Conservation (phyloP, 2,797 vertebrate genomes). For the Labeo calbasu region DNA sequence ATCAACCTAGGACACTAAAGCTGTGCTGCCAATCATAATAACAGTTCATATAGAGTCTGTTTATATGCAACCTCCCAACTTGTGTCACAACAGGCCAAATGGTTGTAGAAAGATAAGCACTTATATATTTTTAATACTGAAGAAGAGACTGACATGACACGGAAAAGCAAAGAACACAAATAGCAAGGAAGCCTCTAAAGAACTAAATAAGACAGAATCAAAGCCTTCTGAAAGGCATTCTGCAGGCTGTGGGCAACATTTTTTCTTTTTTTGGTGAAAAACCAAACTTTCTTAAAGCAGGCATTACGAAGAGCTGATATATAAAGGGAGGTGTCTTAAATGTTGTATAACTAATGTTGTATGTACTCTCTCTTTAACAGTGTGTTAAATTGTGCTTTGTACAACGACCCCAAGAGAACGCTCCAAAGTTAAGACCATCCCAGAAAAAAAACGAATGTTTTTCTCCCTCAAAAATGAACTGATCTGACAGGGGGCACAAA, state of each 20-base stretch:
- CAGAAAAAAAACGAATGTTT: conserved; percentile 4
- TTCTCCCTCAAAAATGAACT: conserved; percentile 16
- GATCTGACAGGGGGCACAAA: conserved; percentile 7
- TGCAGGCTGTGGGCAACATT: conserved; percentile 43
- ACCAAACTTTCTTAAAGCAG: conserved; percentile 42
- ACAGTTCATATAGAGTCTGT: conserved; percentile 42
- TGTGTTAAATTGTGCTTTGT: conserved; percentile 42
- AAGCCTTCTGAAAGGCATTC: conserved; percentile 22
- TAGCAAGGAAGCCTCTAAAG: conserved; percentile 28
- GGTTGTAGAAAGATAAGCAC: conserved; percentile 43
- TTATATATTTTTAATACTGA: conserved; percentile 62
- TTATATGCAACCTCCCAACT: conserved; percentile 48
- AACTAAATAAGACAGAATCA: not conserved
- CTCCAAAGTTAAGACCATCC: conserved; percentile 23
- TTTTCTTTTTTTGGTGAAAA: conserved; percentile 53
- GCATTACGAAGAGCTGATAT: conserved; percentile 38
- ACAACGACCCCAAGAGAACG: conserved; percentile 31
- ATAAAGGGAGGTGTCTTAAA: conserved; percentile 51
- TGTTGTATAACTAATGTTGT: conserved; percentile 53
- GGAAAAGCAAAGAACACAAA: conserved; percentile 13
- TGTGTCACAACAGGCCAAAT: conserved; percentile 33
- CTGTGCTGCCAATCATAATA: conserved; percentile 52
- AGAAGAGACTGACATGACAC: conserved; percentile 44
- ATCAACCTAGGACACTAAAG: conserved; percentile 43
- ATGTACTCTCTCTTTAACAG: conserved; percentile 54